phyloP scores from a whole-genome alignment of 1,140 invertebrate species.

The Trichonephila clavata region DNA sequence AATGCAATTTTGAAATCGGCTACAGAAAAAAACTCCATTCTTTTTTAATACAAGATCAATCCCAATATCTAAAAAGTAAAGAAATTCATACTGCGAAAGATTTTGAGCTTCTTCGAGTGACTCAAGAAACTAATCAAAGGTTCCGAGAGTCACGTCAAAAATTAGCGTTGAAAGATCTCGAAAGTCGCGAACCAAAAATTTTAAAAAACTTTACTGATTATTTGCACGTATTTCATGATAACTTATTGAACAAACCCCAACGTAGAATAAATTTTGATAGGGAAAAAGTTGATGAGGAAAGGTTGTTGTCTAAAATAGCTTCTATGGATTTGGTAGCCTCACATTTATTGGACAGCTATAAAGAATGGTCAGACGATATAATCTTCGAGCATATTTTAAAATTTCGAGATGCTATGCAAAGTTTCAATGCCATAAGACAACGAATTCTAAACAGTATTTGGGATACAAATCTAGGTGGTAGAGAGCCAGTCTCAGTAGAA shows the following conservation, averaged over 20 bases:
- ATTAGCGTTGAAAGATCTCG: neutral
- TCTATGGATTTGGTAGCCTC: neutral
- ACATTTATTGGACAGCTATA: neutral
- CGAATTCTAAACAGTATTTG: neutral
- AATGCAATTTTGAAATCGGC: neutral
- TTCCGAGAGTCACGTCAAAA: neutral
- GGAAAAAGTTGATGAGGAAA: neutral
- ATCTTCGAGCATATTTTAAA: conserved; percentile 1
- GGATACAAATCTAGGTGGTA: neutral
- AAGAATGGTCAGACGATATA: neutral
- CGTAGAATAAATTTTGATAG: neutral
- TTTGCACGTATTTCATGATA: neutral
- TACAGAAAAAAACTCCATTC: neutral
- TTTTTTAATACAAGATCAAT: neutral
- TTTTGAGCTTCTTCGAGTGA: neutral
- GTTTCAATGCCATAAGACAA: neutral
- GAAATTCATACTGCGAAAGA: neutral
- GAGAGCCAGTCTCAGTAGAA: neutral
- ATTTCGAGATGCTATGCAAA: neutral
- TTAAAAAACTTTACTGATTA: neutral
- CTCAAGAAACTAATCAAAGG: neutral
- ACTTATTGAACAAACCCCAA: neutral
- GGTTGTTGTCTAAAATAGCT: neutral
- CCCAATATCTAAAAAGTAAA: neutral
- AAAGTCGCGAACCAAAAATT: neutral